phyloP scores from a whole-genome alignment of 2,888 invertebrate genomes.

The Catocala fraxini region DNA sequence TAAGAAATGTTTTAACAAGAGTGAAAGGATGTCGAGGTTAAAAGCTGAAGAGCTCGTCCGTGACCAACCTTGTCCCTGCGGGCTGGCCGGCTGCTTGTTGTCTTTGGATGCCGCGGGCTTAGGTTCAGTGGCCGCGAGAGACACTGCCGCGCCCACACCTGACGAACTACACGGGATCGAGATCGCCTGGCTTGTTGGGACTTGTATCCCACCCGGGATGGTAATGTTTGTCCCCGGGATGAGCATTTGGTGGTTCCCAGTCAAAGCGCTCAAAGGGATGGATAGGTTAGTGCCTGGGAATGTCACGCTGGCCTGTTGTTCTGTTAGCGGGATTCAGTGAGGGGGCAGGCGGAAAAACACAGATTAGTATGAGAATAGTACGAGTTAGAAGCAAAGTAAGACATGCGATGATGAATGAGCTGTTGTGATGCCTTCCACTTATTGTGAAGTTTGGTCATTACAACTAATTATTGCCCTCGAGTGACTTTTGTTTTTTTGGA shows the following conservation, averaged over 20 bases:
- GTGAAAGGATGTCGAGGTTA: conserved; percentile 11
- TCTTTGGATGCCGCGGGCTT: conserved; percentile 83
- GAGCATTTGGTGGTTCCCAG: conserved; percentile 83
- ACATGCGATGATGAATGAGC: conserved; percentile 57
- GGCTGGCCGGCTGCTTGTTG: conserved; percentile 61
- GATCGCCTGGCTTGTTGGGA: conserved; percentile 64
- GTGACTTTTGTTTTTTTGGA: too few species aligned
- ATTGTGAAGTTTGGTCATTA: too few species aligned
- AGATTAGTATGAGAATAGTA: conserved; percentile 80
- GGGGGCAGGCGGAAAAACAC: conserved; percentile 71
- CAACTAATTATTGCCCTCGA: too few species aligned
- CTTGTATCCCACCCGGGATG: conserved; percentile 66
- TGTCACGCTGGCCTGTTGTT: conserved; percentile 86
- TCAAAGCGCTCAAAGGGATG: conserved; percentile 85
- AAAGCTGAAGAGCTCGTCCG: conserved; percentile 31
- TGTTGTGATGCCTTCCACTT: conserved; percentile 15
- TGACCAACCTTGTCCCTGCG: conserved; percentile 76
- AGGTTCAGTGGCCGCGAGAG: conserved; percentile 46
- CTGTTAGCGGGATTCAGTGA: conserved; percentile 67
- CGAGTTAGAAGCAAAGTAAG: conserved; percentile 64
- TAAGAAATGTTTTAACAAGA: background rate
- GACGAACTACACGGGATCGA: conserved; percentile 67
- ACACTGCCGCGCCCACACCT: conserved; percentile 56
- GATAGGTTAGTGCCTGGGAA: conserved; percentile 90
- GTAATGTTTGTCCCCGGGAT: conserved; percentile 87